Evolutionary conservation across 2,797 vertebrate species (phyloP).

Genomic region (Hippocampus kuda): DNA sequence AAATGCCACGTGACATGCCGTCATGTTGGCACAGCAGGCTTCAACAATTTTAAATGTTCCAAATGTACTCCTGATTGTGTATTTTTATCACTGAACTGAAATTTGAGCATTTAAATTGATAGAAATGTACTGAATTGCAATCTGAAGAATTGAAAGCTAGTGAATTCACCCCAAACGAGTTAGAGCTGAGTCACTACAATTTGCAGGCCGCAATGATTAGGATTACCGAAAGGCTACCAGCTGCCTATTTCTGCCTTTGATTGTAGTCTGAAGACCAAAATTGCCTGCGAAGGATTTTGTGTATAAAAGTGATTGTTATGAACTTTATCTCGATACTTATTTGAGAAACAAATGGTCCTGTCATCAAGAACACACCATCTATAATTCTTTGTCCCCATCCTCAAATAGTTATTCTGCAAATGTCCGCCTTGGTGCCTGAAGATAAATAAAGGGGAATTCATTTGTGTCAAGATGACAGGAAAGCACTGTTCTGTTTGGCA

Average conservation of each 20-base stretch:
- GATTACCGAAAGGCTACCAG: background rate
- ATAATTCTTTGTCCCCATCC: constrained; percentile 56
- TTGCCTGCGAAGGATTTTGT: constrained; percentile 39
- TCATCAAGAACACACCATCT: constrained; percentile 52
- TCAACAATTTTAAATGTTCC: no score
- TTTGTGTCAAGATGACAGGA: constrained; percentile 65
- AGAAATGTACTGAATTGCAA: no score
- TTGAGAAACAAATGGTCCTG: constrained; percentile 57
- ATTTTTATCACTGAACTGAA: no score
- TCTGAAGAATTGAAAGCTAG: no score
- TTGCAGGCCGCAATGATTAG: background rate
- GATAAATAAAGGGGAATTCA: constrained; percentile 71
- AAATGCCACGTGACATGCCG: no score
- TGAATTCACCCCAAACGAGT: background rate
- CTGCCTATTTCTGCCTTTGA: background rate
- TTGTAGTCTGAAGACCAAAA: constrained; percentile 9
- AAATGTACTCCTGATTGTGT: no score
- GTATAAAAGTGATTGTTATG: constrained; percentile 50
- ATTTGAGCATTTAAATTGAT: no score
- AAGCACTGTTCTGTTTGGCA: constrained; percentile 57
- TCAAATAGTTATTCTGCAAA: constrained; percentile 60
- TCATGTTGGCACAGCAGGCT: no score
- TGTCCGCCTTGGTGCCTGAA: constrained; percentile 59
- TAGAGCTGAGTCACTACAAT: background rate
- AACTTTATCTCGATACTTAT: constrained; percentile 51